A percentile compares a stretch with the other conserved stretches of the same genome.
Evolutionary conservation across 2,113 vertebrate species (phyloP).

Genomic region (Cyphomyrus plagiostoma): DNA sequence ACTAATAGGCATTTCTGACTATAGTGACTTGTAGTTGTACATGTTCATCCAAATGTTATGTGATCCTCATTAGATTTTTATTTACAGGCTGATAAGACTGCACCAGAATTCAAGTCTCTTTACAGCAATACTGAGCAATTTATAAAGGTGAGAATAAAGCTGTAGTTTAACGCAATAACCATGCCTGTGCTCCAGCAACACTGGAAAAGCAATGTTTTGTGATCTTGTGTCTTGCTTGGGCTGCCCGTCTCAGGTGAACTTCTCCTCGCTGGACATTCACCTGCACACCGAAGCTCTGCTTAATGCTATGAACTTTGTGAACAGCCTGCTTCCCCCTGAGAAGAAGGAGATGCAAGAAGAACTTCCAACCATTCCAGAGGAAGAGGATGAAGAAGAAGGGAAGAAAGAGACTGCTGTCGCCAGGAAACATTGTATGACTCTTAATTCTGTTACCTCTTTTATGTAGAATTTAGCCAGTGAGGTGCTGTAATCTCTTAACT

Average conservation of each 20-base stretch:
- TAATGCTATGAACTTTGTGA: constrained; percentile 81
- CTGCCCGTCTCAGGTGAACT: constrained; percentile 60
- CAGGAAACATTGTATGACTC: constrained; percentile 50
- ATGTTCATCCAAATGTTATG: not conserved
- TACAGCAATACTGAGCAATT: constrained; percentile 82
- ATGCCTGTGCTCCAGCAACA: not conserved
- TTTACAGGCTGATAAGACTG: constrained; percentile 74
- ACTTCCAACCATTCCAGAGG: constrained; percentile 48
- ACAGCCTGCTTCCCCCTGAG: constrained; percentile 69
- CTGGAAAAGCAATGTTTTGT: not conserved
- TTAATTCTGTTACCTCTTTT: not conserved
- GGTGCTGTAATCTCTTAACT: not conserved
- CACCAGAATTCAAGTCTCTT: constrained; percentile 70
- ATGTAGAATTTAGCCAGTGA: not conserved
- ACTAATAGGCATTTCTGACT: not conserved
- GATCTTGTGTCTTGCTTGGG: not conserved
- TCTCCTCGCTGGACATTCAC: constrained; percentile 91
- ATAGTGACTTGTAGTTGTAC: not conserved
- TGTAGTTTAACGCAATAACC: not conserved
- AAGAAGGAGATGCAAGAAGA: constrained; percentile 58
- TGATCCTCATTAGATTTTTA: constrained; percentile 10
- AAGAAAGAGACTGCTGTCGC: constrained; percentile 57
- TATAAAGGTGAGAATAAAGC: constrained; percentile 70
- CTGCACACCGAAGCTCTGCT: constrained; percentile 90
- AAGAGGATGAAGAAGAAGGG: constrained; percentile 66